These are phyloP conservation scores for Camponotus fellah DNA, from an alignment of 2,888 invertebrate genomes.

Conservation along the genomic window DNA sequence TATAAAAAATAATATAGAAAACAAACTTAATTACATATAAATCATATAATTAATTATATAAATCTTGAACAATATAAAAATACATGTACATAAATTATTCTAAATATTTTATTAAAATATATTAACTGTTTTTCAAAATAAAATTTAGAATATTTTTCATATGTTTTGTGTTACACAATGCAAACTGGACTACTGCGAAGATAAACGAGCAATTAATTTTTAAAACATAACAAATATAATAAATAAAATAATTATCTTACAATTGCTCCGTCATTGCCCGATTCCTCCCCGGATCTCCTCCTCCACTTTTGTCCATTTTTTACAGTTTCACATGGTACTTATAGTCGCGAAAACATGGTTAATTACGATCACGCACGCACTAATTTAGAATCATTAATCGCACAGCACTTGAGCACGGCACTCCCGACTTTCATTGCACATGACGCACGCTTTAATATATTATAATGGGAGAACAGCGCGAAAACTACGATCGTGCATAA, in stretches of 20 bases:
- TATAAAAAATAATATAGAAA: neutral
- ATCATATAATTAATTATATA: neutral
- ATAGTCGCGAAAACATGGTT: neutral
- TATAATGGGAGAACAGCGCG: neutral
- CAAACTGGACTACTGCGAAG: neutral
- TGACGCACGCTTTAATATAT: neutral
- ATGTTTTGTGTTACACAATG: neutral
- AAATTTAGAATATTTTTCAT: neutral
- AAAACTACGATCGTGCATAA: neutral
- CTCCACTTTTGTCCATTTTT: neutral
- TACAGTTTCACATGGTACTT: neutral
- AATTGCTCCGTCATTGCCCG: neutral
- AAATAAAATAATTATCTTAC: neutral
- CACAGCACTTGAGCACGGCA: neutral
- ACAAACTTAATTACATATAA: neutral
- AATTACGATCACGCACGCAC: neutral
- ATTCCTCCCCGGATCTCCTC: neutral
- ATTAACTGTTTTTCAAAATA: neutral
- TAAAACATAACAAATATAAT: neutral
- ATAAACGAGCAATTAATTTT: neutral
- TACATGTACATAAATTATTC: neutral
- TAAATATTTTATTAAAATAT: slow-evolving; percentile 1
- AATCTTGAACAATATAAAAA: neutral
- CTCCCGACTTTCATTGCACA: neutral
- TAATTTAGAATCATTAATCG: slow-evolving; percentile 1